phyloP scores from a whole-genome alignment of 53 echinoderm and acorn worm genomes.

The Stichopus horrens region DNA sequence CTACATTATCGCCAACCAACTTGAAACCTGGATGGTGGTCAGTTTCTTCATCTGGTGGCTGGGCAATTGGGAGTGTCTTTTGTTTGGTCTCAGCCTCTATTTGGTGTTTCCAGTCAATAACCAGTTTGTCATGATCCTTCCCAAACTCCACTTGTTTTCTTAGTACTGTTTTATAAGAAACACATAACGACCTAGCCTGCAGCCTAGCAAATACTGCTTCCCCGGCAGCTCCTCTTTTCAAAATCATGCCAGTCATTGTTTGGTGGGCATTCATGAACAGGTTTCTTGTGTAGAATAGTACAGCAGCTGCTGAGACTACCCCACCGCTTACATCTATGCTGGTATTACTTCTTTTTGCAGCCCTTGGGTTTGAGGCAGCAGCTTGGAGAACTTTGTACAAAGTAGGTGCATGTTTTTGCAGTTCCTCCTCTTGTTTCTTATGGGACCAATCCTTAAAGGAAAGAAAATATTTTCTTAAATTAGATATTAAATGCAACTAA shows the following conservation, averaged over 20 bases:
- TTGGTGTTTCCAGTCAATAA: slow-evolving; percentile 18
- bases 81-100: not conserved
- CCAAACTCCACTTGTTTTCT: slow-evolving; percentile 32
- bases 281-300: slow-evolving; percentile 26
- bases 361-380: slow-evolving; percentile 5
- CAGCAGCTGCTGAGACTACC: slow-evolving; percentile 29
- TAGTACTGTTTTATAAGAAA: slow-evolving; percentile 25
- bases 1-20: slow-evolving; percentile 50
- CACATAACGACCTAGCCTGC: not conserved
- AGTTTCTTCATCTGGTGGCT: not conserved
- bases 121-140: slow-evolving; percentile 7
- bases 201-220: not conserved
- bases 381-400: not conserved
- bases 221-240: slow-evolving; percentile 22
- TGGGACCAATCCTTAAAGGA: slow-evolving; percentile 20
- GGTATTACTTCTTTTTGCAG: not conserved
- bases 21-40: slow-evolving; percentile 47
- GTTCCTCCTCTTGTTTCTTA: slow-evolving; percentile 42
- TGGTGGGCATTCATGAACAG: slow-evolving; percentile 39
- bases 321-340: not conserved
- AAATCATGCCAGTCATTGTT: slow-evolving; percentile 42
- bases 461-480: not conserved
- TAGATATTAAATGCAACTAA: not conserved
- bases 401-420: slow-evolving; percentile 26
- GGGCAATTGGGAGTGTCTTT: not conserved